phyloP scores from a whole-genome alignment of 2,888 invertebrate genomes.

The Monopis laevigella region DNA sequence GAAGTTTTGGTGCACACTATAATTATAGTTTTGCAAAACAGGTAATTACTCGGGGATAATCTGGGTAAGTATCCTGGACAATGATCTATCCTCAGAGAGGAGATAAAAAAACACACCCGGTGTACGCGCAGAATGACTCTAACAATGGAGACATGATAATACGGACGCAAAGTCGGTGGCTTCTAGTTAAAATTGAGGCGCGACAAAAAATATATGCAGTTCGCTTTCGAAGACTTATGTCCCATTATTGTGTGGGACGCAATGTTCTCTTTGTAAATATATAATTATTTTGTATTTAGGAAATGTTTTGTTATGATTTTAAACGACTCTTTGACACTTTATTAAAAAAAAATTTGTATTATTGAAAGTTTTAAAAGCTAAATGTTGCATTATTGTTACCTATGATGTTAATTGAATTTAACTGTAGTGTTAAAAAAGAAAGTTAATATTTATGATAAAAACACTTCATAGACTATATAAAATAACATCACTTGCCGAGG shows the following conservation, averaged over 20 bases:
- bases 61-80: constrained; percentile 45
- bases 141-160: constrained; percentile 50
- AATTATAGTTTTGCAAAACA: constrained; percentile 54
- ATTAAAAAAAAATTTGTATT: no score
- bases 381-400: no score
- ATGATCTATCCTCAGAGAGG: constrained; percentile 28
- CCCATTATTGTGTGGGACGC: constrained; percentile 1
- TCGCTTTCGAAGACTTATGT: not conserved
- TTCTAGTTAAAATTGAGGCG: constrained; percentile 48
- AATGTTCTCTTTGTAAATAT: no score
- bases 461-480: no score
- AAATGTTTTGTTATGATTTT: no score
- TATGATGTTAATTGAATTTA: no score
- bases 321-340: no score
- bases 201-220: constrained; percentile 30
- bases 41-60: constrained; percentile 58
- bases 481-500: no score
- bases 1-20: constrained; percentile 28
- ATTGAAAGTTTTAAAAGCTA: no score
- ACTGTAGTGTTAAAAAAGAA: no score
- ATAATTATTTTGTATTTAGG: no score
- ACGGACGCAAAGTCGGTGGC: constrained; percentile 63
- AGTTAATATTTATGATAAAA: no score
- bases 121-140: constrained; percentile 36
- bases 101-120: constrained; percentile 38